Evolutionary conservation across 2,797 vertebrate species (phyloP).

Genomic region (Enteromius unitaeniatus): DNA sequence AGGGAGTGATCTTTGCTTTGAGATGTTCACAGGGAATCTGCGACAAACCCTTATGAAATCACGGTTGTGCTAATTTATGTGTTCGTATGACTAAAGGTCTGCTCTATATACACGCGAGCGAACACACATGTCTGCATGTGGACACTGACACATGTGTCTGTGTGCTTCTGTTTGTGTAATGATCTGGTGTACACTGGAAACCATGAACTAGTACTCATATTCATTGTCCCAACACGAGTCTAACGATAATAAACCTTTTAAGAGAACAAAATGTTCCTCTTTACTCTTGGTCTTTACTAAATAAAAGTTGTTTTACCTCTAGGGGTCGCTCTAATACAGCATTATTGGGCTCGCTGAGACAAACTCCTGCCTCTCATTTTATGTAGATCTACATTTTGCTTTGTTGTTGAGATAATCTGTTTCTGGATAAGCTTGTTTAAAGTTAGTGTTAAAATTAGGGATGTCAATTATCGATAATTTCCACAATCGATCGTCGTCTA

Average conservation of each 20-base stretch:
- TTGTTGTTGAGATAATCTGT: not conserved
- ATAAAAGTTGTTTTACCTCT: not conserved
- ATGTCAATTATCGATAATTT: too few relatives aligned
- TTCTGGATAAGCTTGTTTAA: too few relatives aligned
- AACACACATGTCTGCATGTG: slow-evolving; percentile 68
- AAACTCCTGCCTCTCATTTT: not conserved
- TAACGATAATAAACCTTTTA: slow-evolving; percentile 83
- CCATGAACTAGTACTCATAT: slow-evolving; percentile 69
- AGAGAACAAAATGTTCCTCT: slow-evolving; percentile 74
- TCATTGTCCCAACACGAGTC: slow-evolving; percentile 77
- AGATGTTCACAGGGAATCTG: not conserved
- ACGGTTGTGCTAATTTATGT: not conserved
- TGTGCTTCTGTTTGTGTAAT: slow-evolving; percentile 72
- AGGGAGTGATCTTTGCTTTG: not conserved
- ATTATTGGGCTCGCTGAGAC: not conserved
- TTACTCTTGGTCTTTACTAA: not conserved
- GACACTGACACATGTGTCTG: slow-evolving; percentile 59
- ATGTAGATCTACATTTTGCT: not conserved
- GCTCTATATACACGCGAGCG: slow-evolving; percentile 14
- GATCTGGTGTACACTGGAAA: slow-evolving; percentile 85
- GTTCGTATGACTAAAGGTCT: slow-evolving; percentile 30
- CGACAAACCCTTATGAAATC: not conserved
- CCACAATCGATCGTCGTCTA: too few relatives aligned
- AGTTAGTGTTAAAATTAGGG: not conserved
- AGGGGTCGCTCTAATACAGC: not conserved